Evolutionary conservation across 2,113 vertebrate species (phyloP).

Genomic region (Alexandromys fortis): DNA sequence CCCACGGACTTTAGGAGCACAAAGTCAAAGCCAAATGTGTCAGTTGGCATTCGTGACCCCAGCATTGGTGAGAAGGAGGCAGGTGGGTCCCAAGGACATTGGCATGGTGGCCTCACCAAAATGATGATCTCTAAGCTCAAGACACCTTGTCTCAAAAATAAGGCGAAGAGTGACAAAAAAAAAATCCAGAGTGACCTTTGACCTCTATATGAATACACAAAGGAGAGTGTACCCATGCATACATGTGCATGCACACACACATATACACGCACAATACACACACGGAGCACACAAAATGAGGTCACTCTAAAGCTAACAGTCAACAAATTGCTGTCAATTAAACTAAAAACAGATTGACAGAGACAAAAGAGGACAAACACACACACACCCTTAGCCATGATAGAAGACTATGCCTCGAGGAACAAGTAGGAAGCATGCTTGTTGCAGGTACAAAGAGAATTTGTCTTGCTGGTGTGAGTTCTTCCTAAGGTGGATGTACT

Average conservation of each 20-base stretch:
- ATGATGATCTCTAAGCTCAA: not conserved
- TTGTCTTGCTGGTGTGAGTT: not conserved
- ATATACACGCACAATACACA: not conserved
- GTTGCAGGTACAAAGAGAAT: not conserved
- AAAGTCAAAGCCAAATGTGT: not conserved
- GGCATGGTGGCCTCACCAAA: not conserved
- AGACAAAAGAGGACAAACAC: not conserved
- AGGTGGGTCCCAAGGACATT: not conserved
- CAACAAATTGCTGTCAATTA: rapidly evolving
- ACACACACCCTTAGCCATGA: rapidly evolving
- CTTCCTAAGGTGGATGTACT: not conserved
- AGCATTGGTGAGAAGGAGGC: not conserved
- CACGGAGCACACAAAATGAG: not conserved
- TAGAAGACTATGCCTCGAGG: not conserved
- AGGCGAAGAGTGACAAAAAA: not conserved
- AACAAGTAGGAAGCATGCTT: not conserved
- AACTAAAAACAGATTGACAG: not conserved
- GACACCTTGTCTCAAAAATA: not conserved
- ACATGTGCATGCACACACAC: not conserved
- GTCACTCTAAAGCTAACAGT: rapidly evolving
- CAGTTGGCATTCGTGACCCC: not conserved
- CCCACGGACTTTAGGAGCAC: not conserved
- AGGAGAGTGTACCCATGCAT: not conserved
- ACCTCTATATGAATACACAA: not conserved
- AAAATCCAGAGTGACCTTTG: not conserved